Percentiles rank a stretch among this genome's conserved stretches.
phyloP scores from a whole-genome alignment of 2,888 invertebrate species.

The Galerucella pusilla region DNA sequence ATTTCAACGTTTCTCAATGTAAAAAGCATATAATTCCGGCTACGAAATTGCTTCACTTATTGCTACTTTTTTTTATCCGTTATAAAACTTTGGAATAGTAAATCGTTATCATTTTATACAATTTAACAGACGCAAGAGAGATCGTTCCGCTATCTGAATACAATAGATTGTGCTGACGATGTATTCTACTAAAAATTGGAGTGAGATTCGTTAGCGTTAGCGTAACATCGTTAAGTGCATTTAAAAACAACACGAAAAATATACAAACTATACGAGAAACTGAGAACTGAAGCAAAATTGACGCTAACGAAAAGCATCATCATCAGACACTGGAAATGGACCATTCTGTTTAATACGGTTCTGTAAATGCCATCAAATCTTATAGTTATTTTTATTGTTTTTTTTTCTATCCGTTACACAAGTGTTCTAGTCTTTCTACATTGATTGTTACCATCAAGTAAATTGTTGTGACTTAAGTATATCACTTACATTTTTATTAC shows the following conservation, averaged over 20 bases:
- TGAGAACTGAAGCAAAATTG: slow-evolving; percentile 49
- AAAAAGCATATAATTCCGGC: neutral
- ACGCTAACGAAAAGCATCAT: slow-evolving; percentile 54
- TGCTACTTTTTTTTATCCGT: neutral
- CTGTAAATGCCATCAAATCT: slow-evolving; percentile 48
- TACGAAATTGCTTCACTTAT: neutral
- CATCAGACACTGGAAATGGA: slow-evolving; percentile 53
- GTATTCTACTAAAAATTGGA: slow-evolving; percentile 10
- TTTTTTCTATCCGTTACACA: neutral
- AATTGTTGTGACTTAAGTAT: neutral
- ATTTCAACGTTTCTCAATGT: neutral
- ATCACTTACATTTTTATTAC: too few species aligned
- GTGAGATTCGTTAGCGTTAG: slow-evolving; percentile 21
- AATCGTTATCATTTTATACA: slow-evolving; percentile 13
- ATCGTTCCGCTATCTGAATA: slow-evolving; percentile 10
- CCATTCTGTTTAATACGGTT: slow-evolving; percentile 55
- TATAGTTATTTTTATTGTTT: slow-evolving; percentile 29
- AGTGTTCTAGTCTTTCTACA: neutral
- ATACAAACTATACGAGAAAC: slow-evolving; percentile 13
- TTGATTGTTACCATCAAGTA: neutral
- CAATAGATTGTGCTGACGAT: slow-evolving; percentile 13
- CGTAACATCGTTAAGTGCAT: slow-evolving; percentile 16
- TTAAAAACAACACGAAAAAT: slow-evolving; percentile 21
- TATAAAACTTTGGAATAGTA: neutral
- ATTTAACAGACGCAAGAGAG: slow-evolving; percentile 13